phyloP scores from a whole-genome alignment of 2,888 invertebrate species.

The Subacronicta megacephala region DNA sequence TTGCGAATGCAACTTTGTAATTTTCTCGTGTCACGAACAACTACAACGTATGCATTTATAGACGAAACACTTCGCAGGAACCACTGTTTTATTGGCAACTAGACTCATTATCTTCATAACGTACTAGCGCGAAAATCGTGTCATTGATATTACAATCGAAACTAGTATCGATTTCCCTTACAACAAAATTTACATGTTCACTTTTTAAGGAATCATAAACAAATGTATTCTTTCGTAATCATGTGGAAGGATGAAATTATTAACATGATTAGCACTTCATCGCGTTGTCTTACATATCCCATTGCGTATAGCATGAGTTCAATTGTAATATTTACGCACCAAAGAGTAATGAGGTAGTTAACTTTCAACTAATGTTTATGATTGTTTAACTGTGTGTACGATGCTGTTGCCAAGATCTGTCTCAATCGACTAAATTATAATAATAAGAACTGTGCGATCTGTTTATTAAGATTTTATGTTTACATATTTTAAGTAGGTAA shows the following conservation, averaged over 20 bases:
- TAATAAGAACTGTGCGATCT: background rate
- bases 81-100: conserved; percentile 54
- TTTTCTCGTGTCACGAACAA: conserved; percentile 75
- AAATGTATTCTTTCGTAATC: conserved; percentile 52
- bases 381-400: conserved; percentile 29
- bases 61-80: conserved; percentile 53
- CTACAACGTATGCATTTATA: conserved; percentile 57
- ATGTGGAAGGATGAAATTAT: conserved; percentile 63
- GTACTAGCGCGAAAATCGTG: conserved; percentile 43
- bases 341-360: conserved; percentile 42
- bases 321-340: conserved; percentile 41
- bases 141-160: conserved; percentile 55
- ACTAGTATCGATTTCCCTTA: conserved; percentile 56
- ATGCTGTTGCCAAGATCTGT: conserved; percentile 32
- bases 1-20: conserved; percentile 77
- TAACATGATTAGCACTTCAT: conserved; percentile 61
- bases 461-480: too few species aligned
- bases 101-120: conserved; percentile 47
- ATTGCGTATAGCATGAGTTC: conserved; percentile 47
- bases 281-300: conserved; percentile 58
- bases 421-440: conserved; percentile 27
- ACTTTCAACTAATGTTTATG: conserved; percentile 38
- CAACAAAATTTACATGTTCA: conserved; percentile 33
- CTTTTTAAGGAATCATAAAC: conserved; percentile 24
- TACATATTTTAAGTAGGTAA: too few species aligned